Conservation (phyloP, 2,113 vertebrate genomes). For the Picathartes gymnocephalus region DNA sequence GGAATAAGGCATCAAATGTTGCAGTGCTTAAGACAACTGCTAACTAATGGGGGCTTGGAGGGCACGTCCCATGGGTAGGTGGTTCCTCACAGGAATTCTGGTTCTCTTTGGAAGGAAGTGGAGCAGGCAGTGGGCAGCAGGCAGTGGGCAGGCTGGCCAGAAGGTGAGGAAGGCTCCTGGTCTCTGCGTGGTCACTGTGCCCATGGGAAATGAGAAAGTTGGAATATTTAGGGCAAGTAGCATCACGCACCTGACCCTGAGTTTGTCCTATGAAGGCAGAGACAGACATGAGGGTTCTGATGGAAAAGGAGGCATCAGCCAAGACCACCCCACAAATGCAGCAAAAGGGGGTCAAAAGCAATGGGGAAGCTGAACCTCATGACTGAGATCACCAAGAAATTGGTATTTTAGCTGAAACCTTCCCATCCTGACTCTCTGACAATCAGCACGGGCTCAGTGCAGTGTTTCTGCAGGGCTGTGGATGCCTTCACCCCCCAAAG, state of each 20-base stretch:
- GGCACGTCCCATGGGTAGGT: neutral
- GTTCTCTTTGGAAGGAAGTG: neutral
- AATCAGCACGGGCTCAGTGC: fast-evolving
- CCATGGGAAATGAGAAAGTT: neutral
- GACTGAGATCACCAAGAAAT: fast-evolving
- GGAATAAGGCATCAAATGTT: conserved; percentile 44
- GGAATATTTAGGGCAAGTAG: neutral
- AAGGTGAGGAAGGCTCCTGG: neutral
- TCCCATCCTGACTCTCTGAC: fast-evolving
- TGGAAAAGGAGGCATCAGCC: neutral
- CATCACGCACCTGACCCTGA: fast-evolving
- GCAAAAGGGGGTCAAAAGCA: neutral
- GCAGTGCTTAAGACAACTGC: neutral
- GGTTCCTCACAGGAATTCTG: neutral
- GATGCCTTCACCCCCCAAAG: neutral
- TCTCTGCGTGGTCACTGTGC: neutral
- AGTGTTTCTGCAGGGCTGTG: neutral
- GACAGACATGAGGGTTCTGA: neutral
- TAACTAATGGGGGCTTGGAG: conserved; percentile 11
- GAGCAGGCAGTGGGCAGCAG: neutral
- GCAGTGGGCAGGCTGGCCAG: neutral
- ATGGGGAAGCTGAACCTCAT: neutral
- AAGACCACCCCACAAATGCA: fast-evolving
- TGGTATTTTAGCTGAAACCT: neutral
- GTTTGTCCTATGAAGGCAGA: neutral